Evolutionary conservation across 2,113 vertebrate genomes (phyloP).

Genomic region (Ammodytes dubius): DNA sequence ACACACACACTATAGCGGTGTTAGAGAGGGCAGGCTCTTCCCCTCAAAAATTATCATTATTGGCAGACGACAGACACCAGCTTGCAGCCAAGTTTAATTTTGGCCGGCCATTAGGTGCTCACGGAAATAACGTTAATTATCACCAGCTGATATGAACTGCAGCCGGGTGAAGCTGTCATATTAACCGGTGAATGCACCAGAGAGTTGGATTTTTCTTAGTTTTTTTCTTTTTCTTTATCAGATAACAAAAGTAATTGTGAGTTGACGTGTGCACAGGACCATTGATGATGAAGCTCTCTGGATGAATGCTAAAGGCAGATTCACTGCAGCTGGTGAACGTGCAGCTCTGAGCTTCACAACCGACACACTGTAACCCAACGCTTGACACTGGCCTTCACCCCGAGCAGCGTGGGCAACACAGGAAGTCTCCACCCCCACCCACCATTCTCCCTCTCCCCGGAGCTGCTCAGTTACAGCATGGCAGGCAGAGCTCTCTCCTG

Average conservation of each 20-base stretch:
- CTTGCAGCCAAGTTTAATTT: background rate
- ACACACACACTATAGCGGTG: too few species aligned
- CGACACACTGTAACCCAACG: conserved; percentile 73
- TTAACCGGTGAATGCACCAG: background rate
- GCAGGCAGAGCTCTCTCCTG: conserved; percentile 43
- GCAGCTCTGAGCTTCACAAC: conserved; percentile 18
- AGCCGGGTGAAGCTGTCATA: background rate
- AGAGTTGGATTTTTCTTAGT: too few species aligned
- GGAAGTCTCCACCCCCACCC: conserved; percentile 66
- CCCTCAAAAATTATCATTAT: background rate
- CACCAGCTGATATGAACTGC: background rate
- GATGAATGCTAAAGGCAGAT: conserved; percentile 16
- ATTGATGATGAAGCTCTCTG: background rate
- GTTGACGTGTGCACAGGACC: background rate
- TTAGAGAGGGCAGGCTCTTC: background rate
- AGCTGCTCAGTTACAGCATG: conserved; percentile 57
- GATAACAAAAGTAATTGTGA: background rate
- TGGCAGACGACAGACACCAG: background rate
- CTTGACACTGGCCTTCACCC: conserved; percentile 77
- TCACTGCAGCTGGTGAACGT: conserved; percentile 32
- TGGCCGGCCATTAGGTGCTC: background rate
- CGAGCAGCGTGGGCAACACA: conserved; percentile 70
- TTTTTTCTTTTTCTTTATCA: background rate
- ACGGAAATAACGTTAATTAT: background rate
- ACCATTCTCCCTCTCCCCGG: conserved; percentile 17